Percentiles rank a stretch among this genome's conserved stretches.
phyloP scores from a whole-genome alignment of 2,113 vertebrate species.

The Poeciliopsis prolifica region DNA sequence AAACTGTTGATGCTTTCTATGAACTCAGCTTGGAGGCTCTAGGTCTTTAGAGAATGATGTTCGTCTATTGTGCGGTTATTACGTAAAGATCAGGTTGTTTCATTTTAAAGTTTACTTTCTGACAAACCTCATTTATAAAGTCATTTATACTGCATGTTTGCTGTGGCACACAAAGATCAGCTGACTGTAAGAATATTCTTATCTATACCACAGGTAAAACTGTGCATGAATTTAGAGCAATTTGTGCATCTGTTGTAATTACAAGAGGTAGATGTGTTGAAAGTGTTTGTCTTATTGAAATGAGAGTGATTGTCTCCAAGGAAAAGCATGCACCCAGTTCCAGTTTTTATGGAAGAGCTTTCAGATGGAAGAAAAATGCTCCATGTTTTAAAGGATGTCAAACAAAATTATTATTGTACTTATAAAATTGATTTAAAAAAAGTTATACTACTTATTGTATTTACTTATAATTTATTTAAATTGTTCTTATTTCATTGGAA shows the following conservation, averaged over 20 bases:
- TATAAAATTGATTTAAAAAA: too few species aligned
- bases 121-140: too few species aligned
- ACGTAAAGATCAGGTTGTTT: not conserved
- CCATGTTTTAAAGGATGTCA: not conserved
- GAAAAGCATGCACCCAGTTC: not conserved
- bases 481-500: too few species aligned
- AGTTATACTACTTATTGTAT: too few species aligned
- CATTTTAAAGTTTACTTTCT: not conserved
- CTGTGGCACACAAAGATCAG: not conserved
- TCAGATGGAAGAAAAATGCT: not conserved
- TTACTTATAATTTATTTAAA: too few species aligned
- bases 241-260: too few species aligned
- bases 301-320: not conserved
- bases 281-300: not conserved
- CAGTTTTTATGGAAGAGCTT: not conserved
- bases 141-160: not conserved
- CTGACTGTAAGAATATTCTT: not conserved
- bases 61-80: not conserved
- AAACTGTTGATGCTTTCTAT: not conserved
- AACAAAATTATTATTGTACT: too few species aligned
- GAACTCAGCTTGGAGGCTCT: too few species aligned
- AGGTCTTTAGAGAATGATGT: not conserved
- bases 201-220: not conserved
- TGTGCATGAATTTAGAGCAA: too few species aligned
- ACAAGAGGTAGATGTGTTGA: too few species aligned